Base-by-base conservation (phyloP, 2,888 invertebrate species). In the Cheiracanthium punctorium region DNA sequence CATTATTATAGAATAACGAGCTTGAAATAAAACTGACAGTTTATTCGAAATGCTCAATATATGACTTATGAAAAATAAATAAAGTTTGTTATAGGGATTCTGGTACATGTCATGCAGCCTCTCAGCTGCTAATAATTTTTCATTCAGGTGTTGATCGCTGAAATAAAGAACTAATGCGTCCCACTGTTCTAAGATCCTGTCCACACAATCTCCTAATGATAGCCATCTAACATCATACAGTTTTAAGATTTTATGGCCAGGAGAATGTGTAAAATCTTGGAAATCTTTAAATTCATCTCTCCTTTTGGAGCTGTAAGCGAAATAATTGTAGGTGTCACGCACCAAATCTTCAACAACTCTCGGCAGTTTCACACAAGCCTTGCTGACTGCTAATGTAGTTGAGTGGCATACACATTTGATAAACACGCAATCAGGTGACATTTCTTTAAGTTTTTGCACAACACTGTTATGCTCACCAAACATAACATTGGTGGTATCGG, bases 111-210 rank as follows among this genome's bases (percentile, higher is more conserved):
- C 28, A 65, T 65, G 12, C 1, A 65, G 29, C 29, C 28, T 65
- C 24, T 65, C 65, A 29, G 65, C 24, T 65, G 65, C 24, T 24
- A 65, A 4, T 1, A 65, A 14, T 29, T 24, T 28, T 24, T 65
- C 12, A 12, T 14, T 28, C 8, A 65, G 24, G 24, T 65, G 29
- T 65, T 65, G 65, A 2, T 29, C 65, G 1, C 14, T 29, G 29
- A 65, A 65, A 65, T 65, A 65, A 1, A 65, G 65, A 1, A 7
- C 2, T 8, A 65, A 65, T 65, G 65, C 65, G 24, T 65, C 65
- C 65, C 65, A 65, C 29, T 65, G 65, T 24, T 65, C 65, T n/a
- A 65, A 14, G 17, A 65, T 65, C 24, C 65, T 2, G 65, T 24
- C 24, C 5, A 65, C 65, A 65, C 65, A 65, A 8, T 65, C 24